phyloP scores from a whole-genome alignment of 2,888 invertebrate genomes.

The Limnephilus auricula region DNA sequence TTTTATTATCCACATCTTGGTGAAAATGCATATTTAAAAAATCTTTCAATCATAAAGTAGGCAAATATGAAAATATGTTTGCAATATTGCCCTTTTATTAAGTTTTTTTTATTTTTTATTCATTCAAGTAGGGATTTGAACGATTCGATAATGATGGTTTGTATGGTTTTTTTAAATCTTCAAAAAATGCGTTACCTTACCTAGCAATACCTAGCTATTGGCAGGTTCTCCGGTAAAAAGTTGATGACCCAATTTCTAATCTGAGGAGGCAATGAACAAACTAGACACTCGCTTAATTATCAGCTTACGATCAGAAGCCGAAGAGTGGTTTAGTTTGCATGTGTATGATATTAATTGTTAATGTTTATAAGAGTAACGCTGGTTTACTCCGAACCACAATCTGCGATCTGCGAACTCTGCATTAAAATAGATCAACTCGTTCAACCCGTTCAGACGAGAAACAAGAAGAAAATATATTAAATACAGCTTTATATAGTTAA shows the following conservation, averaged over 20 bases:
- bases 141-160: too few relatives aligned
- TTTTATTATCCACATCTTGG: too few relatives aligned
- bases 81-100: too few relatives aligned
- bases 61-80: too few relatives aligned
- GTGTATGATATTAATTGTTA: not conserved
- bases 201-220: too few relatives aligned
- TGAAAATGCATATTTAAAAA: too few relatives aligned
- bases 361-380: not conserved
- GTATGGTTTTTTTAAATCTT: too few relatives aligned
- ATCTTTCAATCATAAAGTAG: too few relatives aligned
- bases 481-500: not conserved
- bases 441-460: not conserved
- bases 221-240: not conserved
- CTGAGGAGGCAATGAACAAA: not conserved
- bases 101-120: too few relatives aligned
- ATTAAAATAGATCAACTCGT: conserved; percentile 17
- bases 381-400: conserved; percentile 19
- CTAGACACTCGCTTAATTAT: not conserved
- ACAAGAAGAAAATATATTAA: not conserved
- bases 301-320: not conserved
- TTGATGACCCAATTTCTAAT: not conserved
- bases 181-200: too few relatives aligned
- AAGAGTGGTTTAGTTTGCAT: not conserved
- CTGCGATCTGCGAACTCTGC: conserved; percentile 7
- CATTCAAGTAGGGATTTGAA: too few relatives aligned